Evolutionary conservation across 2,888 invertebrate species (phyloP), one percentile per base, ranked within the genome.

Genomic region (Napeogenes sylphis): DNA sequence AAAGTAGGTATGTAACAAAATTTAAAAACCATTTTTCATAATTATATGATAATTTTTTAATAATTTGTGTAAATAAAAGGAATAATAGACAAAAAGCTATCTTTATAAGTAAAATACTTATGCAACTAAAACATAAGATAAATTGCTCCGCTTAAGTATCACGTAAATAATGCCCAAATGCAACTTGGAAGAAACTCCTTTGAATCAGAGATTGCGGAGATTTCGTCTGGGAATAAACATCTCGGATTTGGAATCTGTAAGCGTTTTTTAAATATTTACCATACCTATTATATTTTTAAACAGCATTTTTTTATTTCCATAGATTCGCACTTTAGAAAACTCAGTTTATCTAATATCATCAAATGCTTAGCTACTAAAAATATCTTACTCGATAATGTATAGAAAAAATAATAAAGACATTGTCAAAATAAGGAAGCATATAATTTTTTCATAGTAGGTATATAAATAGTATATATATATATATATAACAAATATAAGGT

Each of bases 161-260:
- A 64, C 71, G 79, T 80, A 75, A 71, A 79, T 78, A 76, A 73
- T 69, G 75, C 81, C 74, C 79, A 79, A 81, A 82, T 80, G 81
- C 78, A 82, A 84, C 83, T 83, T 80, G 80, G 71, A 71, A 6
- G 35, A 21, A 21, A 35, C 6, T 35, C 72, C 75, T 75, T 75
- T 76, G 76, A 82, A 80, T 76, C 78, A 72, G 78, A 81, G 79
- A 84, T 73, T 81, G 80, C 79, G 73, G 78, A 84, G 84, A 83
- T 85, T 86, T 82, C 79, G 35, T 35, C 21, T 21, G 21, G 21
- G 21, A 21, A 21, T 21, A 21, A 85, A 87, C 83, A 84, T 83
- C 77, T 79, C 70, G 84, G 85, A 86, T 85, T 84, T 85, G 82
- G 79, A 76, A 78, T 74, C 78, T 74, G 79, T 79, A 79, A 80